These are phyloP conservation scores for Myrmecobius fasciatus DNA, from an alignment of 2,113 vertebrate species.

Conservation along the genomic window DNA sequence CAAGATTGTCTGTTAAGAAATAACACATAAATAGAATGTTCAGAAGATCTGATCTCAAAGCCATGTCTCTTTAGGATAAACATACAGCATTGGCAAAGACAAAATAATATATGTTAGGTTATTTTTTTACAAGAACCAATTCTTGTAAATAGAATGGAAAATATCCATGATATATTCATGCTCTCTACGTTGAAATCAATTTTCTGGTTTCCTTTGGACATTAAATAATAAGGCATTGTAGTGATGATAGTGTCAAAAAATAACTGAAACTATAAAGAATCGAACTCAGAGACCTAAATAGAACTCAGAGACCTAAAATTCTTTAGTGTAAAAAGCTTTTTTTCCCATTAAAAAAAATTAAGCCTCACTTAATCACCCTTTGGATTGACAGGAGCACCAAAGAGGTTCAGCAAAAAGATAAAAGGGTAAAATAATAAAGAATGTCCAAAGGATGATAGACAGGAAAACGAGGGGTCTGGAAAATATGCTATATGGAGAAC, in stretches of 20 bases:
- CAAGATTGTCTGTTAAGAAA: constrained; percentile 84
- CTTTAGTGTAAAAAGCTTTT: neutral
- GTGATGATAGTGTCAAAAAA: neutral
- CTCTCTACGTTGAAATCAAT: neutral
- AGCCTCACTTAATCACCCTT: neutral
- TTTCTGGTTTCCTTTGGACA: constrained; percentile 24
- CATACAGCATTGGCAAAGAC: constrained; percentile 35
- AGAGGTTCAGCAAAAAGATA: neutral
- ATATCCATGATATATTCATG: neutral
- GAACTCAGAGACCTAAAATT: neutral
- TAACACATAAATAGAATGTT: neutral
- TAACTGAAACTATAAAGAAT: constrained; percentile 7
- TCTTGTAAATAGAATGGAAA: constrained; percentile 37
- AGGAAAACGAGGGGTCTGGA: neutral
- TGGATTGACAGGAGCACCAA: constrained; percentile 9
- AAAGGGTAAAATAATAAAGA: neutral
- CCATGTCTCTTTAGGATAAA: neutral
- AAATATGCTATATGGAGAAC: neutral
- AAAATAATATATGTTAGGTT: neutral
- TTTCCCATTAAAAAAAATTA: constrained; percentile 1
- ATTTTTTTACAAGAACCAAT: neutral
- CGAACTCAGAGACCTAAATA: neutral
- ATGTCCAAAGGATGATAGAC: neutral
- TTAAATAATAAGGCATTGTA: neutral
- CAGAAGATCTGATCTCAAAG: constrained; percentile 1